Base-by-base conservation (phyloP, 2,888 invertebrate genomes). In the Drosophila kambysellisi region DNA sequence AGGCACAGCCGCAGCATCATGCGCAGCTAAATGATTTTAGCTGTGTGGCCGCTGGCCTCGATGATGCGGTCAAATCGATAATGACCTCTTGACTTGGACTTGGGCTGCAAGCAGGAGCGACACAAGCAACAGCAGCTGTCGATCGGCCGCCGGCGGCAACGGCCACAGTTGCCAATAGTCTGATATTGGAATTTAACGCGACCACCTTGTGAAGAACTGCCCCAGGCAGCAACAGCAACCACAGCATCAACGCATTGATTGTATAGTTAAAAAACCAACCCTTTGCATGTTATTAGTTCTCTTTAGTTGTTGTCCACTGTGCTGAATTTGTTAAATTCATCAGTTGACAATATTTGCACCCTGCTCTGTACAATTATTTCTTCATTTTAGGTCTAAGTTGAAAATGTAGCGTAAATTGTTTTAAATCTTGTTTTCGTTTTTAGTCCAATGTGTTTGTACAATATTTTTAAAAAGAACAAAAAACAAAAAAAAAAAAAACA, bases 41-140 rank as follows among this genome's bases (percentile, higher is more conserved):
- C 70, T 93, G 93, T 82, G 94, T 94, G 77, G 80, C 92, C 54
- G 91, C 91, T 51, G 88, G 90, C 60, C 90, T 94, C 51, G 94
- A 94, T 75, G 94, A 94, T 84, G 94, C 94, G 37, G 94, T 94
- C 41, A 94, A 94, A 77, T 94, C 94, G 69, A 94, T 94, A 79
- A 93, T 94, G 89, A 93, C 93, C 59, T 94, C 94, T 90, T 94
- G 94, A 94, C 93, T 85, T 88, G 85, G 92, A 77, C 93, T 85
- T 88, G 90, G 92, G 79, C 88, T 87, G 64, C 81, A 76, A 29
- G 63, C 80, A 39, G 52, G 61, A 15, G 64, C 54, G 25, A 20
- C 65, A 48, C 51, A 35, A 63, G 43, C 54, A 46, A 56, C 63
- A n/a, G 61, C 71, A 41, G 50, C 76, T 43, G 57, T 43, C 58